phyloP scores from a whole-genome alignment of 1,140 invertebrate genomes.

The Mesaphorura yosii region DNA sequence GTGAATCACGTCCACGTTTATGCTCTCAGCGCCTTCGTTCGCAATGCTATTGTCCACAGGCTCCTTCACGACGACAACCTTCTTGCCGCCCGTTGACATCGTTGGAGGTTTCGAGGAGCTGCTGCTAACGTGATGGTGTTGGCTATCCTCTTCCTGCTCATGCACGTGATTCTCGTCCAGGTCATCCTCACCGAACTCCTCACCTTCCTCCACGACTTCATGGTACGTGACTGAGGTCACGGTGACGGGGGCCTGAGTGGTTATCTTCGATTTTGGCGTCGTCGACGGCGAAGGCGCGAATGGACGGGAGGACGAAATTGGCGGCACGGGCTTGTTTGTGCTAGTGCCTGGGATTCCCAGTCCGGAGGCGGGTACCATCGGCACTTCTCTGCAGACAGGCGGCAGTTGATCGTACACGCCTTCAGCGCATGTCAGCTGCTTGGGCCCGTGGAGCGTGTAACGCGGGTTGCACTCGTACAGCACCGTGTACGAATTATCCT shows the following conservation, averaged over 20 bases:
- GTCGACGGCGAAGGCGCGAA: conserved; percentile 14
- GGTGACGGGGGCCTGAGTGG: conserved; percentile 15
- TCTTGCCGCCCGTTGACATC: conserved; percentile 10
- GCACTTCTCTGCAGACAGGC: conserved; percentile 39
- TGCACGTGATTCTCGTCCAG: conserved; percentile 7
- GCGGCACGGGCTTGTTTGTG: conserved; percentile 14
- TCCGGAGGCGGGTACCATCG: too few relatives aligned
- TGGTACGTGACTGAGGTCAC: neutral
- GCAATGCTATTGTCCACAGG: conserved; percentile 44
- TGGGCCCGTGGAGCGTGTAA: conserved; percentile 55
- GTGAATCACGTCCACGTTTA: conserved; percentile 41
- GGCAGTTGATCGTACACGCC: conserved; percentile 66
- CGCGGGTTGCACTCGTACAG: conserved; percentile 60
- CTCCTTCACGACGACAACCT: neutral
- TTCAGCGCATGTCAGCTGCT: conserved; percentile 55
- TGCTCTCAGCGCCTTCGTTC: conserved; percentile 34
- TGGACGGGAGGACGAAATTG: conserved; percentile 33
- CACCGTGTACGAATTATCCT: conserved; percentile 50
- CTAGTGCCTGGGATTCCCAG: too few relatives aligned
- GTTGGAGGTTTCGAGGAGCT: conserved; percentile 24
- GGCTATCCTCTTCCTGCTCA: conserved; percentile 30
- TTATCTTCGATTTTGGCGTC: conserved; percentile 33
- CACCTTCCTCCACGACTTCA: conserved; percentile 20
- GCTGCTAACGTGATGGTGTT: conserved; percentile 19
- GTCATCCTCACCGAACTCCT: conserved; percentile 32